Conservation (phyloP, 2,113 vertebrate species). For the Crotophaga sulcirostris region DNA sequence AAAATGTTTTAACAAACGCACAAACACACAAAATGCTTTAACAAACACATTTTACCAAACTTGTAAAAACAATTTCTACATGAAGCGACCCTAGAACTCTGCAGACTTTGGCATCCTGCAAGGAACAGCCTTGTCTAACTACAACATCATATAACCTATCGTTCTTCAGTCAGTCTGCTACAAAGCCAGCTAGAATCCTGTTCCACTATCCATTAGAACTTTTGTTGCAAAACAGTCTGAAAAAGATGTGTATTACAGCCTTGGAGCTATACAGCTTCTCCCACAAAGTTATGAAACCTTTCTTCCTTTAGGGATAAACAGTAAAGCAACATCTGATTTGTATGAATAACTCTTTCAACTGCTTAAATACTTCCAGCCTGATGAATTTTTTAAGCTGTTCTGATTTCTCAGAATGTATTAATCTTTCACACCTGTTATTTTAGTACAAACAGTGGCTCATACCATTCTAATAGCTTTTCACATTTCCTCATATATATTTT, state of each 20-base stretch:
- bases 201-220: not conserved
- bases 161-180: not conserved
- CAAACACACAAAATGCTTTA: too few species aligned
- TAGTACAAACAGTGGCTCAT: not conserved
- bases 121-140: not conserved
- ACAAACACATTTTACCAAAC: not conserved
- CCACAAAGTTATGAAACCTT: constrained; percentile 41
- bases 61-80: not conserved
- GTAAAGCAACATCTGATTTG: constrained; percentile 21
- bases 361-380: not conserved
- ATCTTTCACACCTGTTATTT: constrained; percentile 14
- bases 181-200: not conserved
- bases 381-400: constrained; percentile 14
- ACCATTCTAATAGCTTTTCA: not conserved
- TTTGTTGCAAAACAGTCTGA: not conserved
- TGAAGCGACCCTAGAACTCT: not conserved
- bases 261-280: constrained; percentile 14
- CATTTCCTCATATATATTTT: not conserved
- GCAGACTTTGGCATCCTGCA: not conserved
- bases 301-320: constrained; percentile 41
- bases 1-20: too few species aligned
- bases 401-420: not conserved
- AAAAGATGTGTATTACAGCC: constrained; percentile 6
- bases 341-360: constrained; percentile 11
- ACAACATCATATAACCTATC: not conserved